Base-by-base conservation (phyloP, 2,888 invertebrate species). In the Plagodis dolabraria region DNA sequence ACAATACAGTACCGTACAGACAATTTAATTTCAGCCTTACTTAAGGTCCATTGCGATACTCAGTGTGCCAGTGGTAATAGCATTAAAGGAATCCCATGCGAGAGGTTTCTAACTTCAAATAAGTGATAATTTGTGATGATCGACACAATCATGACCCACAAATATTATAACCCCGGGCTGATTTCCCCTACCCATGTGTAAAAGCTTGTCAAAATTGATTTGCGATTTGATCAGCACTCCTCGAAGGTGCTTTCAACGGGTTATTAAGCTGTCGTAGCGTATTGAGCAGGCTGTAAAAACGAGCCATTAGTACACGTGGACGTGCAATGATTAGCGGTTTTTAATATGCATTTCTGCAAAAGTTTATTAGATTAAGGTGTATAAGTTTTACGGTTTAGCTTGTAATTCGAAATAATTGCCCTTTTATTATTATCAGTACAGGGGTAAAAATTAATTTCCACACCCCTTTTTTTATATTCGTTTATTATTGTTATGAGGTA, bases 191-290 rank as follows among this genome's bases (percentile, higher is more conserved):
- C 33, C 33, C 6, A 22, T 34, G 38, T 53, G 60, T 69, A 69
- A 69, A 67, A 67, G 67, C 65, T 58, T 69, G 67, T 67, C 65
- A 65, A 65, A 65, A 60, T 45, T 63, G 64, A 67, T 69, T 69
- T 64, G 69, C 69, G 61, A 69, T 64, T 47, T 45, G 63, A 67
- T 63, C 67, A 53, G 42, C 52, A 58, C 60, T 58, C 49, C 57
- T 60, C 50, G 47, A 34, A 60, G 65, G 60, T 59, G 62, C 67
- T 65, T 65, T 64, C 51, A 63, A 55, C 58, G 33, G 40, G 48
- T 56, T 40, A 60, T 60, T 60, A 60, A 60, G 48, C 56, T 56
- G 56, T 60, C 75, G 58, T 66, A 59, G 64, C 56, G 51, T 66
- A 71, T 67, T 69, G 65, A 70, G 62, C 53, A 64, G 12, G 50